A percentile compares a stretch with the other conserved stretches of the same genome.
Conservation (phyloP, 2,113 vertebrate species). For the Mesitornis unicolor region DNA sequence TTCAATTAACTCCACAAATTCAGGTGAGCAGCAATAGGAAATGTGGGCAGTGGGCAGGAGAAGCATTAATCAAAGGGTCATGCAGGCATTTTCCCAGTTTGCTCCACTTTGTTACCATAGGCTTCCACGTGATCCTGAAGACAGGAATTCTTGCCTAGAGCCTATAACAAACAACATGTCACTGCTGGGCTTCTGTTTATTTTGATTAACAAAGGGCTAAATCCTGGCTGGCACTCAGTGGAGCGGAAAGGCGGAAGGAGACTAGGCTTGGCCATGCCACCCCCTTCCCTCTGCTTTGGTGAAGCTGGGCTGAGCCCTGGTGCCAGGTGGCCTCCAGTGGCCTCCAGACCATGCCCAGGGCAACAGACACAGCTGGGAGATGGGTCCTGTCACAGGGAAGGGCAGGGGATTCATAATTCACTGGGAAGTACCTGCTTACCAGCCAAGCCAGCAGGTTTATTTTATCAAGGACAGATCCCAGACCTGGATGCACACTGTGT, state of each 20-base stretch:
- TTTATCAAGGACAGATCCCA: not conserved
- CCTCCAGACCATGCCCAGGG: not conserved
- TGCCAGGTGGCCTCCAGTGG: fast-evolving
- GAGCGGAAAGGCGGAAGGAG: not conserved
- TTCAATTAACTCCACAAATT: not conserved
- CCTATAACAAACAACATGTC: not conserved
- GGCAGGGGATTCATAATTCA: not conserved
- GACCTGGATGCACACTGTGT: fast-evolving
- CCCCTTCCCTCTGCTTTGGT: fast-evolving
- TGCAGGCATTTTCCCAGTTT: not conserved
- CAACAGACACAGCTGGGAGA: not conserved
- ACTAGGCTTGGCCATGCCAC: not conserved
- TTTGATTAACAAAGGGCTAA: constrained; percentile 6
- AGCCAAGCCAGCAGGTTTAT: not conserved
- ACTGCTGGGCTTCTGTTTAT: not conserved
- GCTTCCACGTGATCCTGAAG: not conserved
- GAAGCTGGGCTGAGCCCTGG: not conserved
- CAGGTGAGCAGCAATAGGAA: not conserved
- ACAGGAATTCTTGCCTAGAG: not conserved
- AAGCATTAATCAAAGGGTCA: not conserved
- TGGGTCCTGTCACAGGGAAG: fast-evolving
- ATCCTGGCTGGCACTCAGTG: not conserved
- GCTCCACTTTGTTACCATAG: not conserved
- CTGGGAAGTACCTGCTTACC: not conserved
- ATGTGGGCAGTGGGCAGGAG: not conserved